A percentile compares a stretch with the other conserved stretches of the same genome.
phyloP scores from a whole-genome alignment of 2,797 vertebrate species.

The Columba guinea region DNA sequence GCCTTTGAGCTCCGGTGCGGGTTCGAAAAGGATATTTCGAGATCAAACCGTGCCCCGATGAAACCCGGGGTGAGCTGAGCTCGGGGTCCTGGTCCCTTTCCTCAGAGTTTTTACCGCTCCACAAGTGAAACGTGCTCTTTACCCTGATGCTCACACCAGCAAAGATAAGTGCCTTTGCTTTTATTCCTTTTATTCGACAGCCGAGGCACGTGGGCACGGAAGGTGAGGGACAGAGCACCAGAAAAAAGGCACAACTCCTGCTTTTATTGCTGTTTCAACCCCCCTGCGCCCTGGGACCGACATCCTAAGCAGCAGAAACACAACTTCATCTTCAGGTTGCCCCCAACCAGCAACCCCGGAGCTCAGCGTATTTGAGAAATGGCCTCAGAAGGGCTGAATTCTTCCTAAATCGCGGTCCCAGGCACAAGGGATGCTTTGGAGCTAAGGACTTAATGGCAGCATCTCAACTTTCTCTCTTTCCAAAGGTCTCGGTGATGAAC shows the following conservation, averaged over 20 bases:
- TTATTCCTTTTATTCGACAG: neutral
- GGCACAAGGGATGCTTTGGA: neutral
- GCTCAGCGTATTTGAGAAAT: neutral
- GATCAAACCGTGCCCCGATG: neutral
- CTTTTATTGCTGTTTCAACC: neutral
- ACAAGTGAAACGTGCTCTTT: neutral
- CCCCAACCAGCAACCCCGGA: neutral
- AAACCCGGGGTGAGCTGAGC: neutral
- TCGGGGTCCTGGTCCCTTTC: neutral
- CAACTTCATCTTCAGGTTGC: neutral
- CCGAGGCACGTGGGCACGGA: neutral
- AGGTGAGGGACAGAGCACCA: neutral
- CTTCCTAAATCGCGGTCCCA: neutral
- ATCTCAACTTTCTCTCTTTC: neutral
- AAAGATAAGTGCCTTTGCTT: neutral
- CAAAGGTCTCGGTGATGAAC: neutral
- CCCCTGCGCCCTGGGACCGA: accelerated
- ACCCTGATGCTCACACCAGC: neutral
- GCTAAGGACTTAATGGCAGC: neutral
- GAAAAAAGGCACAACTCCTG: neutral
- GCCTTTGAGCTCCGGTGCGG: neutral
- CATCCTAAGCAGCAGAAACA: neutral
- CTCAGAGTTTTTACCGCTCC: neutral
- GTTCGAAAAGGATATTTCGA: conserved; percentile 33
- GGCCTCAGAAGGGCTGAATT: neutral